Evolutionary conservation across 2,113 vertebrate genomes (phyloP).

Genomic region (Azemiops feae): DNA sequence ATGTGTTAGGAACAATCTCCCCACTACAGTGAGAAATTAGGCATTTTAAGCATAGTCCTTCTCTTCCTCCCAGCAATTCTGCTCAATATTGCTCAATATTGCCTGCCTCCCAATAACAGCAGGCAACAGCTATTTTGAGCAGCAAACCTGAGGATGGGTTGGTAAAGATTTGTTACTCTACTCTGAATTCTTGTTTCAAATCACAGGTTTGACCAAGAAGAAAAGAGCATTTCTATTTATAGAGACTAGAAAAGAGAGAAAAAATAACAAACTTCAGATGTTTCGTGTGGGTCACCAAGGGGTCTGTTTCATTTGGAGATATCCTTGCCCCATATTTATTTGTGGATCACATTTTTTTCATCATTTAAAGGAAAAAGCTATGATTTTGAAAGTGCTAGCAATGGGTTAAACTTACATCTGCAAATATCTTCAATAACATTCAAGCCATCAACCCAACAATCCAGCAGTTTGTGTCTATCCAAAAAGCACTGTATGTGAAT

Average conservation of each 20-base stretch:
- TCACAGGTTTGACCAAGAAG: neutral
- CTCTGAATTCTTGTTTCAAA: neutral
- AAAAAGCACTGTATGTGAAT: conserved; percentile 28
- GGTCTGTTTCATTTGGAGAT: neutral
- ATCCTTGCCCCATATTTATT: neutral
- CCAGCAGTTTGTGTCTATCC: conserved; percentile 10
- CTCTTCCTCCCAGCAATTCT: neutral
- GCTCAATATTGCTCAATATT: neutral
- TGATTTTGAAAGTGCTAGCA: neutral
- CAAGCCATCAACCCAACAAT: neutral
- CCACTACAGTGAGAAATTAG: neutral
- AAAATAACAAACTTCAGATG: neutral
- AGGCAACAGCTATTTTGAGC: neutral
- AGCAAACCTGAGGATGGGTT: neutral
- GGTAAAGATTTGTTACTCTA: neutral
- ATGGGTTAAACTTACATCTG: neutral
- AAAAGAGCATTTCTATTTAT: neutral
- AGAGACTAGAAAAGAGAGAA: neutral
- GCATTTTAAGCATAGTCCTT: neutral
- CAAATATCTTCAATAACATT: neutral
- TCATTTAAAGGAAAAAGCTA: conserved; percentile 7
- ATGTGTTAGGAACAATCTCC: neutral
- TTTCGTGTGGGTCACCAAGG: neutral
- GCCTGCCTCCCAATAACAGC: neutral
- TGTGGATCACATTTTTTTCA: neutral